Evolutionary conservation across 2,113 vertebrate genomes (phyloP), one percentile per base, ranked within the genome.

Genomic region (Ursus arctos): DNA sequence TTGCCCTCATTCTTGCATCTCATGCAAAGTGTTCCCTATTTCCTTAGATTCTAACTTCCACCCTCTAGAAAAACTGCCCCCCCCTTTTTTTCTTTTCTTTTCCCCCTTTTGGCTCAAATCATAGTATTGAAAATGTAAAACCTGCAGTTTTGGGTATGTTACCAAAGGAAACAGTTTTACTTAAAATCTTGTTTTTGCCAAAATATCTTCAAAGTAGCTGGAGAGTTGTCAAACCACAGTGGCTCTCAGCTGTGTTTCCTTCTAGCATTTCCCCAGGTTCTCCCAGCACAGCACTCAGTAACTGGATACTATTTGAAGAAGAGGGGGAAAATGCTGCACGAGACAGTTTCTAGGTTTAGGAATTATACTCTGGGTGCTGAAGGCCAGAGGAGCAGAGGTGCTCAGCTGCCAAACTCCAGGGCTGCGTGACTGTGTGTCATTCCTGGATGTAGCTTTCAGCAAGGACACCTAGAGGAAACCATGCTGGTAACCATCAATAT

Each of bases 81-180:
- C 43, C 43, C 2, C 63, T 55, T 57, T 77, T 36, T 59, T 65
- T n/a, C 12, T 49, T 11, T 49, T 2, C 21, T 57, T 55, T 67
- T 80, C 33, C 40, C 74, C 77, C 47, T 82, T 98, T 97, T 98
- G 98, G 98, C 93, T 57, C 79, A 98, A 96, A 89, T 94, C 67
- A 96, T 77, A 95, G 61, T 97, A 95, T 81, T 98, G 98, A 98
- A 99, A 99, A 99, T 99, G 98, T 98, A 98, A 99, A 99, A 98
- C 98, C 98, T 99, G 98, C 96, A 98, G 97, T 98, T 98, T 98
- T 98, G 98, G 97, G 98, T 99, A 98, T 99, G 98, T 98, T 99
- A 99, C 99, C 98, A 99, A 99, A 99, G 98, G 99, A 99, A 99
- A 99, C 98, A 99, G 98, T 99, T 99, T 99, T 98, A 99, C 98